These are phyloP conservation scores for Fopius arisanus DNA, from an alignment of 1,140 invertebrate genomes.

Conservation along the genomic window DNA sequence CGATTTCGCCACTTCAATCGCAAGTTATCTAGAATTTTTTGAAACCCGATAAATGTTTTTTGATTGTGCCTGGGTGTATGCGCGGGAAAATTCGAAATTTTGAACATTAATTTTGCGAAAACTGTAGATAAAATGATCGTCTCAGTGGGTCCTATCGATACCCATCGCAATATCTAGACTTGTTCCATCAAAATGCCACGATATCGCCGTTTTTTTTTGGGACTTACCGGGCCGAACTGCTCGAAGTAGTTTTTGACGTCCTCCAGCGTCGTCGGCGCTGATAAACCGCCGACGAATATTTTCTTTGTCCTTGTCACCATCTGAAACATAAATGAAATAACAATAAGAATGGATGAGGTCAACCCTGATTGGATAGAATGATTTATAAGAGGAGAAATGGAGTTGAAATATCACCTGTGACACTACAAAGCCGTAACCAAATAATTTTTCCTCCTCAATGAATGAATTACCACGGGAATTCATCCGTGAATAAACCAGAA, in stretches of 20 bases:
- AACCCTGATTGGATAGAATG: too few species aligned
- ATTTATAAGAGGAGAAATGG: neutral
- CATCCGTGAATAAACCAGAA: neutral
- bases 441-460: neutral
- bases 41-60: too few species aligned
- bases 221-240: conserved; percentile 98
- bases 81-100: too few species aligned
- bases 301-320: conserved; percentile 99
- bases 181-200: too few species aligned
- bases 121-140: too few species aligned
- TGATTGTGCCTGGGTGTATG: too few species aligned
- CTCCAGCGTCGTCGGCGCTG: conserved; percentile 97
- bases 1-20: too few species aligned
- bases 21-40: too few species aligned
- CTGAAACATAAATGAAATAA: conserved; percentile 67
- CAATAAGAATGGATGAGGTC: too few species aligned
- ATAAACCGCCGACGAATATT: conserved; percentile 99
- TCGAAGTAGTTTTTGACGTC: conserved; percentile 99
- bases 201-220: neutral
- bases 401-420: neutral
- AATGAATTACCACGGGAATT: neutral
- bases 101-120: too few species aligned
- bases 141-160: too few species aligned
- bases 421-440: neutral
- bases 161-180: too few species aligned